A percentile compares a stretch with the other conserved stretches of the same genome.
These are phyloP conservation scores for Silurus aristotelis DNA, from an alignment of 2,797 vertebrate genomes.

Conservation along the genomic window DNA sequence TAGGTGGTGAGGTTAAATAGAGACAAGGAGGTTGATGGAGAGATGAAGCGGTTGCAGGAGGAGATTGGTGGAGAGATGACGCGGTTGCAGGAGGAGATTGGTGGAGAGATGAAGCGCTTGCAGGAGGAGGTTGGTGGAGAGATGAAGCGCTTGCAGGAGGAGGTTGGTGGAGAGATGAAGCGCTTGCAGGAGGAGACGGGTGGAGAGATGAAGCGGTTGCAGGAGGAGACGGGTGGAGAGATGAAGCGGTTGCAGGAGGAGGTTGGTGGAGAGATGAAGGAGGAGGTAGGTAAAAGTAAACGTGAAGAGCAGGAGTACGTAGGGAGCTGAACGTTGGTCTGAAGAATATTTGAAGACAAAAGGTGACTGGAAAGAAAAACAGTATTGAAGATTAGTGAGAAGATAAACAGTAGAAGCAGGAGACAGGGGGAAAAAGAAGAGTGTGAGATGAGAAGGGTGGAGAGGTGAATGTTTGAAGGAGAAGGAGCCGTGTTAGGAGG, in stretches of 20 bases:
- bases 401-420: not conserved
- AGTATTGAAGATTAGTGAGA: not conserved
- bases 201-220: not conserved
- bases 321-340: not conserved
- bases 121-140: not conserved
- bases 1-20: not conserved
- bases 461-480: conserved; percentile 30
- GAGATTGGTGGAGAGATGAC: not conserved
- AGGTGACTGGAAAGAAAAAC: not conserved
- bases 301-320: not conserved
- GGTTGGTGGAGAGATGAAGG: conserved; percentile 55
- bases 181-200: not conserved
- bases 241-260: conserved; percentile 57
- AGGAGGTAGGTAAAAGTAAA: conserved; percentile 4
- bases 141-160: not conserved
- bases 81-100: not conserved
- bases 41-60: not conserved
- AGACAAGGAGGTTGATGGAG: not conserved
- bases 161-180: not conserved
- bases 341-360: not conserved
- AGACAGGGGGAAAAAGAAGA: not conserved
- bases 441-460: not conserved
- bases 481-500: not conserved
- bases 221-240: conserved; percentile 53
- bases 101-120: accelerated